Base-by-base conservation (phyloP, 2,888 invertebrate genomes). In the Acleris cristana region DNA sequence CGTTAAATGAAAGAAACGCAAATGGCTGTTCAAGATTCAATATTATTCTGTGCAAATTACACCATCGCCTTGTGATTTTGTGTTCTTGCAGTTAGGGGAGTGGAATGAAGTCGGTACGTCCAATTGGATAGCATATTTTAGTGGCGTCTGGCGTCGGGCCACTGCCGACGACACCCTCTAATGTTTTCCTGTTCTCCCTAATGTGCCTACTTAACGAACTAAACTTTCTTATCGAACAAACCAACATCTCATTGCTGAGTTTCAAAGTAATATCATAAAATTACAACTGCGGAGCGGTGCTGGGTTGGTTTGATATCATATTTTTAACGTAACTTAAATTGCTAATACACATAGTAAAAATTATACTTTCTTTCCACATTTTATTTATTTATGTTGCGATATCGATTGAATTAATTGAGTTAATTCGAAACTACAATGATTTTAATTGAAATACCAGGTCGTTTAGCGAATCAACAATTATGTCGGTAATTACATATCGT, bases 171-270 rank as follows among this genome's bases (percentile, higher is more conserved):
- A 86, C 86, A 85, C 83, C 77, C 85, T 84, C 83, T 86, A 89
- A 90, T 88, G 89, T 89, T 89, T 90, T 90, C 89, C 89, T 88
- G 89, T 87, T 82, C 83, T 80, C 83, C 86, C 83, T 90, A 90
- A 90, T 89, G 91, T 89, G 84, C 84, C 90, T 89, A 90, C 89
- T 90, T 90, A 90, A 89, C 86, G 83, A 89, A 90, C 88, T 88
- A 84, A 90, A 90, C 86, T 89, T 90, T 90, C 88, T 90, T 90
- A 90, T 91, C 90, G 81, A 82, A 84, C 84, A 82, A 83, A 88
- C 88, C 85, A 80, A 88, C 86, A 86, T 85, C 84, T 85, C 76
- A 75, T 81, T 76, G 78, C 74, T 67, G 76, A 84, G 81, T 83
- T 85, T 77, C 78, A 76, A 83, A 85, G 80, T 85, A 82, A 84